Evolutionary conservation across 2,797 vertebrate species (phyloP).

Genomic region (Sus cebifrons): DNA sequence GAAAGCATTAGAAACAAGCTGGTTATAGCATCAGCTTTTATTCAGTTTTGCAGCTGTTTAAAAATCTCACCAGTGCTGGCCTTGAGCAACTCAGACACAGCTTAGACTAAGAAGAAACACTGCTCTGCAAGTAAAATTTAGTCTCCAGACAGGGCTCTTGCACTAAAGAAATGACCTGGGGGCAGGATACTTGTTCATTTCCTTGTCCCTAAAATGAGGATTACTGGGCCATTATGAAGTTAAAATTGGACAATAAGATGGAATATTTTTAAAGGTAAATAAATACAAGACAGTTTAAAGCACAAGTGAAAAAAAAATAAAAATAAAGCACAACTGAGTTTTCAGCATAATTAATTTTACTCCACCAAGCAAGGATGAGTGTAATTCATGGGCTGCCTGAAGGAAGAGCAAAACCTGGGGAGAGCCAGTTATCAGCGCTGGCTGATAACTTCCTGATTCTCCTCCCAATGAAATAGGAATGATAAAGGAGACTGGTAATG

Average conservation of each 20-base stretch:
- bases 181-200: neutral
- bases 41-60: neutral
- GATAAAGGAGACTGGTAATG: neutral
- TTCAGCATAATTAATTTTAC: slow-evolving; percentile 46
- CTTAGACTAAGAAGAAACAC: neutral
- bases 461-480: neutral
- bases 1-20: neutral
- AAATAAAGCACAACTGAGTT: slow-evolving; percentile 1
- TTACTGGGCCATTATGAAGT: neutral
- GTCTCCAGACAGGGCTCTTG: neutral
- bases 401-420: neutral
- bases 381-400: neutral
- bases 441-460: neutral
- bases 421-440: neutral
- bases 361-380: neutral
- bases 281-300: neutral
- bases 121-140: slow-evolving; percentile 40
- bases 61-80: neutral
- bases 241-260: neutral
- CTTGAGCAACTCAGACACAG: neutral
- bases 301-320: neutral
- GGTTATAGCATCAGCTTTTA: neutral
- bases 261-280: slow-evolving; percentile 21
- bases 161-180: neutral
- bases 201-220: neutral